Evolutionary conservation across 2,888 invertebrate genomes (phyloP).

Genomic region (Dorcus parallelipipedus): DNA sequence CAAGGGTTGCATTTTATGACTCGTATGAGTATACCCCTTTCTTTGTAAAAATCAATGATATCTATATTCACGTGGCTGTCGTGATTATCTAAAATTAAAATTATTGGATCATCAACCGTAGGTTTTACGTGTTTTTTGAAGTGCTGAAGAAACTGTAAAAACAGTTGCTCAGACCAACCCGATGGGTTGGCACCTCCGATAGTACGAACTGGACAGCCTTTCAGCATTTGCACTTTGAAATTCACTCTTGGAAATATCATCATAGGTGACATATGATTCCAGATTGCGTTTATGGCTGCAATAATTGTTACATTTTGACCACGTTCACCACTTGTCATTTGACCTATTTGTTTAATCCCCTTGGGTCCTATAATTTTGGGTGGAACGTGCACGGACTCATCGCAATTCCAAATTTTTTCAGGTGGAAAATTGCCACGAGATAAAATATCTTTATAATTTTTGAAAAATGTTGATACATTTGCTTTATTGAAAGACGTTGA

Average conservation of each 20-base stretch:
- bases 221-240: slow-evolving; percentile 22
- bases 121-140: slow-evolving; percentile 21
- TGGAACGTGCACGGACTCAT: slow-evolving; percentile 16
- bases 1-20: slow-evolving; percentile 1
- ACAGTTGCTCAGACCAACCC: slow-evolving; percentile 28
- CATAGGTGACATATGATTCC: slow-evolving; percentile 28
- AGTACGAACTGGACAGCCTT: slow-evolving; percentile 22
- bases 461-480: slow-evolving; percentile 5
- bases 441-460: slow-evolving; percentile 1
- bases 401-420: not conserved
- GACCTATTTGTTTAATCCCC: too few relatives aligned
- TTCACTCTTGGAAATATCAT: slow-evolving; percentile 31
- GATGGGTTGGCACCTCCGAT: slow-evolving; percentile 17
- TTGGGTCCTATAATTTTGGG: slow-evolving; percentile 24
- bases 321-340: slow-evolving; percentile 28
- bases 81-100: slow-evolving; percentile 29
- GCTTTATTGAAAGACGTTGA: slow-evolving; percentile 1
- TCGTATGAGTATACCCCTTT: slow-evolving; percentile 25
- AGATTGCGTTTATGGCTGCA: slow-evolving; percentile 18
- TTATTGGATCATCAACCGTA: slow-evolving; percentile 21
- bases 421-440: not conserved
- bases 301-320: slow-evolving; percentile 30
- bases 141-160: slow-evolving; percentile 19
- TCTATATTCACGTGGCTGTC: slow-evolving; percentile 21
- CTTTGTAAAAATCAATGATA: slow-evolving; percentile 24